A percentile compares a stretch with the other conserved stretches of the same genome.
phyloP scores from a whole-genome alignment of 2,888 invertebrate genomes.

The Melinaea menophilus region DNA sequence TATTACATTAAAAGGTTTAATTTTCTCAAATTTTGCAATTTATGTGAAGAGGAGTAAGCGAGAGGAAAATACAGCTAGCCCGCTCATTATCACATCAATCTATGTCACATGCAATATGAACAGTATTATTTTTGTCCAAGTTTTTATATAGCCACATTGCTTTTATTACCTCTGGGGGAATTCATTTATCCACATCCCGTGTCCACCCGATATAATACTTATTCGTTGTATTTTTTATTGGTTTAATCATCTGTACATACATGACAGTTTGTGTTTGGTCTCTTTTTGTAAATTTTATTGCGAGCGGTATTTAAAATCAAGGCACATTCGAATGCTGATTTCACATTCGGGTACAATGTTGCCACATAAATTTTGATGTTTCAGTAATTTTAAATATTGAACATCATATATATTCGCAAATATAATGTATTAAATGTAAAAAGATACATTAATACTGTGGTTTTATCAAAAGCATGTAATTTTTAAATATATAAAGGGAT shows the following conservation, averaged over 20 bases:
- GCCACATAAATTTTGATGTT: not conserved
- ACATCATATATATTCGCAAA: not conserved
- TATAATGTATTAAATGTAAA: no score
- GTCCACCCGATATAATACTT: constrained; percentile 39
- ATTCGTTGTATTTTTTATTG: constrained; percentile 36
- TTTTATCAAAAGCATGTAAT: no score
- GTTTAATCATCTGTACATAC: constrained; percentile 28
- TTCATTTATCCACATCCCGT: constrained; percentile 37
- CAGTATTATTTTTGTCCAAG: constrained; percentile 44
- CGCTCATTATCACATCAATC: constrained; percentile 46
- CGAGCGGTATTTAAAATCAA: constrained; percentile 20
- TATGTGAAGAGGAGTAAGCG: constrained; percentile 7
- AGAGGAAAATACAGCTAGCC: constrained; percentile 19
- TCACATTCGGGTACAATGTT: constrained; percentile 16
- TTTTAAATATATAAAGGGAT: no score
- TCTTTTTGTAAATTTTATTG: constrained; percentile 19
- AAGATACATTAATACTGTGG: no score
- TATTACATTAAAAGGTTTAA: not conserved
- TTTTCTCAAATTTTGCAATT: not conserved
- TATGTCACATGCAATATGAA: constrained; percentile 44
- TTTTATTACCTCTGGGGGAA: constrained; percentile 40
- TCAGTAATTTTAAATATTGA: not conserved
- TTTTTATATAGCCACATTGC: constrained; percentile 37
- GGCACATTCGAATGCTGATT: constrained; percentile 13
- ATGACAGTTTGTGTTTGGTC: constrained; percentile 22